Evolutionary conservation across 92 coral and sea anemone genomes (phyloP), one percentile per base, ranked within the genome.

Genomic region (Virgularia gustaviana): DNA sequence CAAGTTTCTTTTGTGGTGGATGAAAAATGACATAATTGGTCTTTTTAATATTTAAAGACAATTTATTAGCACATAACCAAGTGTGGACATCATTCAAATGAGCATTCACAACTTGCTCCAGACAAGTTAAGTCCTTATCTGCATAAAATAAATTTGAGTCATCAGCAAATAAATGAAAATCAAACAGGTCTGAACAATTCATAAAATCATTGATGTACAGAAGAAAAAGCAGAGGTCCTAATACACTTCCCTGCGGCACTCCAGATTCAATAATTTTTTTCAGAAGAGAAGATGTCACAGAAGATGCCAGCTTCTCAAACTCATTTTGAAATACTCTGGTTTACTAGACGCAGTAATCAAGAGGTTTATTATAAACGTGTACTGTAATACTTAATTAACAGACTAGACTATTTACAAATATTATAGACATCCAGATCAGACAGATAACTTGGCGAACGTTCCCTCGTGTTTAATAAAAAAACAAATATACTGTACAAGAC

Each of bases 31-130:
- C 0, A 63, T 34, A 63, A 37, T n/a, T n/a, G n/a, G n/a, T n/a
- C n/a, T n/a, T n/a, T n/a, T n/a, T n/a, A 25, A 6, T 63, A 25
- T 63, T 63, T 32, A 63, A 37, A 30, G 70, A 63, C 0, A 63
- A 25, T 1, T 63, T 63, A 27, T 63, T 63, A 32, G 70, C 70
- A 63, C 70, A 63, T 32, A 63, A 37, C 70, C 70, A 63, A 34
- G 34, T 49, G 38, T 63, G 70, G 35, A 5, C 35, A 25, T 32
- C 22, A 13, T 33, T 25, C 34, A 63, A 49, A 30, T 63, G 45
- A 31, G 34, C 38, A 63, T 58, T 58, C 2, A 58, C 4, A 1
- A 25, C 18, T 1, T 6, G 10, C n/a, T 12, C 37, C 33, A 58
- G 20, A 24, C 4, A 1, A 3, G 37, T 1, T 1, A 9, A 10